Conservation (phyloP, 2,113 vertebrate species). For the Mola mola region DNA sequence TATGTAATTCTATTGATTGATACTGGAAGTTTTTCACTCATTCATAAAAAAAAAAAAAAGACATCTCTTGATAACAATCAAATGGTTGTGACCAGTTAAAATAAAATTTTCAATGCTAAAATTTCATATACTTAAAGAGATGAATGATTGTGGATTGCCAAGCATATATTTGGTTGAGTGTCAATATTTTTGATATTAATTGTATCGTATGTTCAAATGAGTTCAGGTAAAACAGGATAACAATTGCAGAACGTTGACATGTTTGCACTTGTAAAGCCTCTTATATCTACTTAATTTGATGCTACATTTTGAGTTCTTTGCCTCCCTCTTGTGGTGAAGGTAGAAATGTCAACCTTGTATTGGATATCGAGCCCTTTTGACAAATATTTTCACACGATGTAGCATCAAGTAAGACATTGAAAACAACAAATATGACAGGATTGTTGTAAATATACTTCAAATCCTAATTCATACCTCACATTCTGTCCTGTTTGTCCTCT, state of each 20-base stretch:
- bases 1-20: too few relatives aligned
- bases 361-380: neutral
- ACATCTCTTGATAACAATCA: too few relatives aligned
- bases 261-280: neutral
- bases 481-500: constrained; percentile 28
- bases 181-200: too few relatives aligned
- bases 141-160: too few relatives aligned
- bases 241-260: neutral
- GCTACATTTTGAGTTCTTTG: constrained; percentile 6
- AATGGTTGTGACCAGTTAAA: too few relatives aligned
- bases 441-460: neutral
- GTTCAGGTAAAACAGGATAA: too few relatives aligned
- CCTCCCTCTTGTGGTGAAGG: constrained; percentile 65
- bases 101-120: too few relatives aligned
- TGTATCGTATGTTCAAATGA: too few relatives aligned
- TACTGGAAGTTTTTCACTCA: too few relatives aligned
- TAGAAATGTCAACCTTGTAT: constrained; percentile 27
- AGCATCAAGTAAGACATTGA: neutral
- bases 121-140: too few relatives aligned
- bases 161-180: too few relatives aligned
- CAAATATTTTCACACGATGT: neutral
- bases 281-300: neutral
- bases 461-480: neutral
- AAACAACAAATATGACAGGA: neutral
- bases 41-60: too few relatives aligned